Evolutionary conservation across 1,140 invertebrate species (phyloP).

Genomic region (Calycopis cecrops): DNA sequence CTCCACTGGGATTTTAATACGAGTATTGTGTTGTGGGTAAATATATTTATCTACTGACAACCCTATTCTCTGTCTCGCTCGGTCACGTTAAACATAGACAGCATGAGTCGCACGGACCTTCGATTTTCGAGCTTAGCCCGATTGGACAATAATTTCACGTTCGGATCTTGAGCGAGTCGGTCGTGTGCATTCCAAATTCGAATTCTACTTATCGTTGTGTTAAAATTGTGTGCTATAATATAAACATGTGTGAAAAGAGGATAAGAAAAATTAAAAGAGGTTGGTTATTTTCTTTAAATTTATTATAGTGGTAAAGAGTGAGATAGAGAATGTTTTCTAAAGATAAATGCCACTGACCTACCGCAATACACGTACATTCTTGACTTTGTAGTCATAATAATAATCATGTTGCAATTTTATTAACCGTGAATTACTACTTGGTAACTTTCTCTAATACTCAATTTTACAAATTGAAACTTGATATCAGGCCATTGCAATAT

Average conservation of each 20-base stretch:
- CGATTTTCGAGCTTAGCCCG: constrained; percentile 44
- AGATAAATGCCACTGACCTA: constrained; percentile 34
- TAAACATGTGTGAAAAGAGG: constrained; percentile 61
- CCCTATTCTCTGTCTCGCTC: constrained; percentile 41
- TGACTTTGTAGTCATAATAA: background rate
- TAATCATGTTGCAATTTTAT: too few species aligned
- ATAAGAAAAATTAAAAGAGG: constrained; percentile 60
- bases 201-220: constrained; percentile 31
- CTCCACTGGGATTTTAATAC: too few species aligned
- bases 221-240: constrained; percentile 37
- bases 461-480: too few species aligned
- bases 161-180: constrained; percentile 28
- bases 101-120: constrained; percentile 32
- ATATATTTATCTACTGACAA: constrained; percentile 27
- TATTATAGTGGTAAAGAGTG: constrained; percentile 13
- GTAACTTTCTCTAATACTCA: too few species aligned
- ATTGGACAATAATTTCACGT: constrained; percentile 32
- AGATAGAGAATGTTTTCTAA: background rate
- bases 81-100: constrained; percentile 20
- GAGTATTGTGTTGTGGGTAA: constrained; percentile 11
- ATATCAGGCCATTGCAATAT: too few species aligned
- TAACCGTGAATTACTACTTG: too few species aligned
- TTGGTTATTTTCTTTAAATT: constrained; percentile 26
- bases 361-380: constrained; percentile 23
- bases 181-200: constrained; percentile 28